Percentiles rank a stretch among this genome's conserved stretches.
Evolutionary conservation across 2,113 vertebrate genomes (phyloP).

Genomic region (Neogobius melanostomus): DNA sequence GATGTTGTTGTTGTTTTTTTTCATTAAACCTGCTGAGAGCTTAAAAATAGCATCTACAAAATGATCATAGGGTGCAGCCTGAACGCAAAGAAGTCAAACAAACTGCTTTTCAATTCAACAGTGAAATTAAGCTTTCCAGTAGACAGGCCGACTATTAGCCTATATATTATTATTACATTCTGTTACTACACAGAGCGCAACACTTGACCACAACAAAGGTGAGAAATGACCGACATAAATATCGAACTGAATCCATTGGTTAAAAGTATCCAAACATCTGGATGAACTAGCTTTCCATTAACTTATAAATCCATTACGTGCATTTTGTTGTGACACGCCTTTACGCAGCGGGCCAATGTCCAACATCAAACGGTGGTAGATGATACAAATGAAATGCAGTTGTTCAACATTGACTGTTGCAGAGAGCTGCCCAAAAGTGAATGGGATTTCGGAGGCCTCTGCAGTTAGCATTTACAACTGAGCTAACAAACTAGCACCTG

Average conservation of each 20-base stretch:
- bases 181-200: too few relatives aligned
- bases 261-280: constrained; percentile 5
- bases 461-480: constrained; percentile 12
- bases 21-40: not conserved
- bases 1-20: too few relatives aligned
- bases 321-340: not conserved
- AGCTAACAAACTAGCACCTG: constrained; percentile 41
- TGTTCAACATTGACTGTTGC: not conserved
- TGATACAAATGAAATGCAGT: not conserved
- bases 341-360: not conserved
- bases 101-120: not conserved
- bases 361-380: not conserved
- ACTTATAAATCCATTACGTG: not conserved
- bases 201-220: not conserved
- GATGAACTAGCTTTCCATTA: not conserved
- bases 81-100: not conserved
- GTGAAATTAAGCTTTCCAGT: too few relatives aligned
- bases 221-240: not conserved
- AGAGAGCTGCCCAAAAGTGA: constrained; percentile 14
- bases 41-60: not conserved
- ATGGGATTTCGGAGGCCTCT: constrained; percentile 1
- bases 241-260: not conserved
- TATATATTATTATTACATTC: too few relatives aligned
- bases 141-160: too few relatives aligned
- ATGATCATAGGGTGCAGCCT: not conserved